Evolutionary conservation across 2,888 invertebrate genomes (phyloP), one percentile per base, ranked within the genome.

Genomic region (Pandemis heparana): DNA sequence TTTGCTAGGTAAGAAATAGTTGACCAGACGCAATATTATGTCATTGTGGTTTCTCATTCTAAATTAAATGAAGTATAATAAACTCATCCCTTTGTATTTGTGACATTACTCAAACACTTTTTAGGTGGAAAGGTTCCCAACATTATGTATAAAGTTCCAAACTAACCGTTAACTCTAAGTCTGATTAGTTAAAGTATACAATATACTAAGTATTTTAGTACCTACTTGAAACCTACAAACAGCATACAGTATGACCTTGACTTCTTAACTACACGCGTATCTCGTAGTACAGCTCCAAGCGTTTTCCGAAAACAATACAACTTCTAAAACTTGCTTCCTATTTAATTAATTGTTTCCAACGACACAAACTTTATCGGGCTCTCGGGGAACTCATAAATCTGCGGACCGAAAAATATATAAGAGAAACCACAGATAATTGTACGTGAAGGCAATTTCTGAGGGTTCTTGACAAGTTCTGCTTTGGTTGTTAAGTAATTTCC

Each of bases 401-500:
- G 78, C 67, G 75, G 76, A 74, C 64, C 76, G 75, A 71, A 80
- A 79, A 79, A 76, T 78, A 79, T 78, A 79, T 75, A 78, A 76
- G 68, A 53, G 68, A 53, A 74, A 64, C 70, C 74, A 60, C 74
- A 70, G 71, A 60, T 48, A 46, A 66, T 67, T 72, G 56, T 77
- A 67, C 67, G 77, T 70, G 72, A 77, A 79, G 72, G 76, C 76
- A 76, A 77, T 78, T 77, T 12, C 38, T 32, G 77, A 77, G 67
- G 63, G 73, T 72, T 78, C 79, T 77, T 78, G 77, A 76, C 74
- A 81, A 82, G 80, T 80, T 79, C 68, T 70, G 75, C 71, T 71
- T 66, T 76, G 76, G 78, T 80, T 79, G 81, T 82, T 82, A 81
- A 77, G 77, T 78, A 82, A 78, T 82, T 80, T 75, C 75, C 60